These are phyloP conservation scores for Serripes groenlandicus DNA, from an alignment of 2,888 invertebrate genomes.

Conservation along the genomic window DNA sequence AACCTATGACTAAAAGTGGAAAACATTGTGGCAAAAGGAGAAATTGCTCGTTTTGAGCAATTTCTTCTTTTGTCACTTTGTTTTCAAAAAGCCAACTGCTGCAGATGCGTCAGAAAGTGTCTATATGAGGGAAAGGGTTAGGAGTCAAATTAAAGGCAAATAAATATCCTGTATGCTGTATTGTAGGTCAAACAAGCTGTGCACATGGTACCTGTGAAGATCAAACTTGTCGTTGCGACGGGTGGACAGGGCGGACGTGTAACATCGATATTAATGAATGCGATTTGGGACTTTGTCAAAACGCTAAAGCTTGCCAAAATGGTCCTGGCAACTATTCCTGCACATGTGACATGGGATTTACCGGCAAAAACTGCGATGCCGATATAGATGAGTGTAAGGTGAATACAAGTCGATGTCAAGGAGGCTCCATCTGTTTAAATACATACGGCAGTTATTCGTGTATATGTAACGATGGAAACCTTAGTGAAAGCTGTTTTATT, in stretches of 20 bases:
- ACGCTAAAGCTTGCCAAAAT: conserved; percentile 43
- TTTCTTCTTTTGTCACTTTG: too few species aligned
- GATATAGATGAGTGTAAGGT: conserved; percentile 54
- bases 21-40: too few species aligned
- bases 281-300: conserved; percentile 34
- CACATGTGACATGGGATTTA: conserved; percentile 42
- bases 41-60: too few species aligned
- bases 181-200: too few species aligned
- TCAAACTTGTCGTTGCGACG: conserved; percentile 42
- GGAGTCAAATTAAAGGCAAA: too few species aligned
- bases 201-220: conserved; percentile 30
- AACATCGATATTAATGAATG: conserved; percentile 56
- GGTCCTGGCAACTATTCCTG: conserved; percentile 47
- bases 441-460: conserved; percentile 91
- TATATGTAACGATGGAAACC: conserved; percentile 93
- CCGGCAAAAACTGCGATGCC: conserved; percentile 46
- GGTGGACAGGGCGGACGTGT: conserved; percentile 57
- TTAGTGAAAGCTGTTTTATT: conserved; percentile 92
- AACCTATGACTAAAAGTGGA: too few species aligned
- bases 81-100: too few species aligned
- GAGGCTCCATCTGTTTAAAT: conserved; percentile 46
- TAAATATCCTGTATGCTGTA: too few species aligned
- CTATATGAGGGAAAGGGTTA: too few species aligned
- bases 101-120: too few species aligned
- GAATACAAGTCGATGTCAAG: conserved; percentile 48